phyloP scores from a whole-genome alignment of 2,888 invertebrate genomes.

The Monochamus alternatus region DNA sequence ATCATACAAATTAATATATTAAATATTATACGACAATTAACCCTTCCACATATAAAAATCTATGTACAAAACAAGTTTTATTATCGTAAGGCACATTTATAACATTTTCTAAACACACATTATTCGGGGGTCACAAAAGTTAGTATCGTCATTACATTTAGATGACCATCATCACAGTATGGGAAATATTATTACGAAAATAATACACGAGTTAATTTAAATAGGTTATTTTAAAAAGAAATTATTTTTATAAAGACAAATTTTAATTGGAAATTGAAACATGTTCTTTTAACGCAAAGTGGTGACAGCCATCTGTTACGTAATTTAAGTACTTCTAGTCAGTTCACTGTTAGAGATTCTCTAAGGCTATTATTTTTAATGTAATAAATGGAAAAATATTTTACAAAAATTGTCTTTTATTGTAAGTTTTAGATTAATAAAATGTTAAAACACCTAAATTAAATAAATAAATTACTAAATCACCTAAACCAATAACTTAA shows the following conservation, averaged over 20 bases:
- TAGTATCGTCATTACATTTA: background rate
- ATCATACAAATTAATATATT: constrained; percentile 14
- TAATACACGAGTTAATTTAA: background rate
- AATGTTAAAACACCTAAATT: no score
- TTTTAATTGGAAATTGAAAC: no score
- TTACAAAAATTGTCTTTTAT: no score
- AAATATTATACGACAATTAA: constrained; percentile 10
- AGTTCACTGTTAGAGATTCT: background rate
- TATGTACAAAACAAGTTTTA: constrained; percentile 28
- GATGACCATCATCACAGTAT: background rate
- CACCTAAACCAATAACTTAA: no score
- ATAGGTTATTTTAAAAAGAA: background rate
- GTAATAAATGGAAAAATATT: no score
- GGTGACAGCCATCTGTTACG: no score
- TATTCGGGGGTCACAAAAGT: background rate
- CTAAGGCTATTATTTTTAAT: no score
- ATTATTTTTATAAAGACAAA: no score
- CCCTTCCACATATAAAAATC: constrained; percentile 23
- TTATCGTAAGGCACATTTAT: constrained; percentile 28
- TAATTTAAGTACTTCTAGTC: background rate
- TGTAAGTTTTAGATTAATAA: no score
- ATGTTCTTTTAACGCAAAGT: no score
- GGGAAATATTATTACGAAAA: background rate
- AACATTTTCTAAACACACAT: constrained; percentile 5
- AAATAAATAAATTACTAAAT: no score